Evolutionary conservation across 2,797 vertebrate genomes (phyloP).

Genomic region (Loris lydekkerianus): DNA sequence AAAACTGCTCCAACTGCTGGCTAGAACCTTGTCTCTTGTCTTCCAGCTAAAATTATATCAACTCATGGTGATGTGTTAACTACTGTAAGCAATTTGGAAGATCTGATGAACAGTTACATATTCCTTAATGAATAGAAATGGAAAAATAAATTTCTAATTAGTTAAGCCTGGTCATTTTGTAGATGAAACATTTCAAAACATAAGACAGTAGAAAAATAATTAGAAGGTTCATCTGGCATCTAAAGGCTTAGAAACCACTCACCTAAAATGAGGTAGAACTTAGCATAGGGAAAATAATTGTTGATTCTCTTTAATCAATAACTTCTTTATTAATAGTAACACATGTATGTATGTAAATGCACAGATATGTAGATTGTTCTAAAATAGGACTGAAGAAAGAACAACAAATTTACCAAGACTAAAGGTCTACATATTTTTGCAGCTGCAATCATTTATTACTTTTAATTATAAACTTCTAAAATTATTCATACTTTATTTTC

Average conservation of each 20-base stretch:
- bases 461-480: conserved; percentile 48
- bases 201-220: neutral
- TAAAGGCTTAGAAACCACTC: conserved; percentile 33
- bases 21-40: conserved; percentile 2
- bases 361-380: neutral
- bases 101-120: neutral
- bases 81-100: neutral
- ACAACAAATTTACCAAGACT: neutral
- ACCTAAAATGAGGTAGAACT: neutral
- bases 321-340: neutral
- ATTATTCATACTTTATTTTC: conserved; percentile 48
- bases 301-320: conserved; percentile 10
- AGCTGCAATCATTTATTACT: conserved; percentile 1
- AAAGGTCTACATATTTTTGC: neutral
- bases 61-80: neutral
- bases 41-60: conserved; percentile 32
- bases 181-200: conserved; percentile 26
- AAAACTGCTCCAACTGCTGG: neutral
- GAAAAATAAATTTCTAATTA: conserved; percentile 9
- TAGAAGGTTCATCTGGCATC: neutral
- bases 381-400: neutral
- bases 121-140: conserved; percentile 17
- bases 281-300: neutral
- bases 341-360: neutral
- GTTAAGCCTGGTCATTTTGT: conserved; percentile 17